phyloP scores from a whole-genome alignment of 2,797 vertebrate genomes.

The Carcharodon carcharias region DNA sequence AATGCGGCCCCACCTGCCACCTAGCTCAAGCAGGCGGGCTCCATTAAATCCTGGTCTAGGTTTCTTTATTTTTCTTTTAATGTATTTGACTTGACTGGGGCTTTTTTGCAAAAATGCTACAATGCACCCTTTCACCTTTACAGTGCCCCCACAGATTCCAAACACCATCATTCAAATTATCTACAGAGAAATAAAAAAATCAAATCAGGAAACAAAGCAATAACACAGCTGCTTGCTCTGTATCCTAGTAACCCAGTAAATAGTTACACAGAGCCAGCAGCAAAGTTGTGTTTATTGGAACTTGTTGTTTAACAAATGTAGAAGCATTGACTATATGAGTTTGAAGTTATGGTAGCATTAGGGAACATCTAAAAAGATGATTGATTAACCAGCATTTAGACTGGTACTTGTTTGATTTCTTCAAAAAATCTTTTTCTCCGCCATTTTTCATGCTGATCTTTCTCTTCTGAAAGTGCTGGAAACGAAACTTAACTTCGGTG shows the following conservation, averaged over 20 bases:
- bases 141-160: background rate
- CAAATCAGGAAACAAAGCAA: background rate
- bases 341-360: background rate
- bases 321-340: background rate
- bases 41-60: no score
- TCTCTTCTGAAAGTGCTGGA: background rate
- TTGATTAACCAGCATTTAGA: background rate
- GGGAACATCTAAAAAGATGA: background rate
- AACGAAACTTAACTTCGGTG: background rate
- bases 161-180: background rate
- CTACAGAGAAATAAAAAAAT: slow-evolving; percentile 12
- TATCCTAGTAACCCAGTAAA: background rate
- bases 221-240: background rate
- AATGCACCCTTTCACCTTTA: background rate
- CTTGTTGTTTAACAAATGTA: background rate
- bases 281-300: background rate
- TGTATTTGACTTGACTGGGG: background rate
- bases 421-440: background rate
- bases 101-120: background rate
- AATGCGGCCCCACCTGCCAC: no score
- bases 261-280: background rate
- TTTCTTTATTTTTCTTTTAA: background rate
- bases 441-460: background rate
- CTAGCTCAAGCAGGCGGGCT: no score
- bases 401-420: background rate